Evolutionary conservation across 2,113 vertebrate genomes (phyloP), one percentile per base, ranked within the genome.

Genomic region (Ahaetulla prasina): DNA sequence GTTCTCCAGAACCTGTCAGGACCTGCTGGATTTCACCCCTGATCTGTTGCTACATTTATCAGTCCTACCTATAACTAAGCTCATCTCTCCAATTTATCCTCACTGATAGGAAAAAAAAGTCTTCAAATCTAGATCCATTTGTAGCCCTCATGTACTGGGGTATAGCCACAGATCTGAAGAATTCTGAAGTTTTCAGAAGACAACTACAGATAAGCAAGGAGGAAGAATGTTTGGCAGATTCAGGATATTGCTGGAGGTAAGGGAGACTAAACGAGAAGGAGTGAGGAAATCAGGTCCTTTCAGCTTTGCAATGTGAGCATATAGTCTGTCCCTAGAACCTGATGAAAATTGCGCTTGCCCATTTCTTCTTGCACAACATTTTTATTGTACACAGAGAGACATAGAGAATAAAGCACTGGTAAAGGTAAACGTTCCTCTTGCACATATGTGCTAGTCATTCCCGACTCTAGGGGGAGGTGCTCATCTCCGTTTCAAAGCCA

Each of bases 301-400:
- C 87, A 74, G n/a, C 85, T 85, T 87, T 85, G 89, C 27, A 87
- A 27, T 7, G 2, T 25, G 68, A 39, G 35, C 35, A 22, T 8
- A 39, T 39, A 18, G 18, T 39, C 68, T 80, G 18, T 35, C 16
- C 35, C 8, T 80, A 39, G 35, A 85, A 14, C 43, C 84, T 85
- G 43, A 85, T 10, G 84, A 6, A 88, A 53, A 16, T 5, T 54
- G 30, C 7, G 16, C 2, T 16, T 87, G 49, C 49, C 53, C 35
- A 25, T 23, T 85, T 93, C 27, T 0, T 68, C 0, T 0, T 45
- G 0, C 18, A 25, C 11, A 25, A 49, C 55, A 39, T 68, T 18
- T 0, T 0, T 0, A 52, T 49, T 35, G 49, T 49, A 35, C 6
- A n/a, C 6, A 18, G 18, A 52, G 6, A 87, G 14, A 30, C 43